Conservation (phyloP, 2,888 invertebrate species). For the Metalampra italica region DNA sequence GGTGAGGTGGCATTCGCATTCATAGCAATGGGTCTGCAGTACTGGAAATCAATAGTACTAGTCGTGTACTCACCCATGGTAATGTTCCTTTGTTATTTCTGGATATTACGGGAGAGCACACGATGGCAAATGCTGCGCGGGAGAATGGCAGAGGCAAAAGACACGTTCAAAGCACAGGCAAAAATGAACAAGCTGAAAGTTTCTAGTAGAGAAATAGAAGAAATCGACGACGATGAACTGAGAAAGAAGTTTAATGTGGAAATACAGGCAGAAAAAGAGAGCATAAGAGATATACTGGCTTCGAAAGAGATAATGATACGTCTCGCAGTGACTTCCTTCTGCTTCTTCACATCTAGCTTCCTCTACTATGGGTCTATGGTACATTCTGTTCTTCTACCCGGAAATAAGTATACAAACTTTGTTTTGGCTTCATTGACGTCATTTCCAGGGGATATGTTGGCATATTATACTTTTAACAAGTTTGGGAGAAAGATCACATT, state of each 20-base stretch:
- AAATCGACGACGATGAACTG: slow-evolving; percentile 41
- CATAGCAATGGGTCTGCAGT: slow-evolving; percentile 47
- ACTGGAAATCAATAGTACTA: slow-evolving; percentile 54
- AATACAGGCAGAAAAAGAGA: slow-evolving; percentile 47
- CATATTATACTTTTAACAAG: slow-evolving; percentile 46
- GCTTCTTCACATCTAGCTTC: slow-evolving; percentile 58
- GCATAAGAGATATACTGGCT: slow-evolving; percentile 41
- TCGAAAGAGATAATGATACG: slow-evolving; percentile 57
- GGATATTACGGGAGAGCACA: slow-evolving; percentile 50
- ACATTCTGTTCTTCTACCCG: slow-evolving; percentile 52
- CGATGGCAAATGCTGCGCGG: slow-evolving; percentile 60
- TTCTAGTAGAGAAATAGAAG: slow-evolving; percentile 39
- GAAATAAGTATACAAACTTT: slow-evolving; percentile 60
- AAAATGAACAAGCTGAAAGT: slow-evolving; percentile 47
- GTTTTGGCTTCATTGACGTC: slow-evolving; percentile 48
- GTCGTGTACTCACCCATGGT: slow-evolving; percentile 47
- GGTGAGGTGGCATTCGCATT: slow-evolving; percentile 57
- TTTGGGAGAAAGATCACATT: slow-evolving; percentile 51
- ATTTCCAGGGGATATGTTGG: slow-evolving; percentile 57
- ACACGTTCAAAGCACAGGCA: slow-evolving; percentile 38
- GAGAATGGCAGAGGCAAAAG: slow-evolving; percentile 43
- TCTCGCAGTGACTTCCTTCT: slow-evolving; percentile 45
- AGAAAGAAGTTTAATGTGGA: slow-evolving; percentile 43
- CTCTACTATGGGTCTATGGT: slow-evolving; percentile 55
- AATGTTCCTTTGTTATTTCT: slow-evolving; percentile 39